Evolutionary conservation across 2,888 invertebrate genomes (phyloP).

Genomic region (Diachrysia chrysitis): DNA sequence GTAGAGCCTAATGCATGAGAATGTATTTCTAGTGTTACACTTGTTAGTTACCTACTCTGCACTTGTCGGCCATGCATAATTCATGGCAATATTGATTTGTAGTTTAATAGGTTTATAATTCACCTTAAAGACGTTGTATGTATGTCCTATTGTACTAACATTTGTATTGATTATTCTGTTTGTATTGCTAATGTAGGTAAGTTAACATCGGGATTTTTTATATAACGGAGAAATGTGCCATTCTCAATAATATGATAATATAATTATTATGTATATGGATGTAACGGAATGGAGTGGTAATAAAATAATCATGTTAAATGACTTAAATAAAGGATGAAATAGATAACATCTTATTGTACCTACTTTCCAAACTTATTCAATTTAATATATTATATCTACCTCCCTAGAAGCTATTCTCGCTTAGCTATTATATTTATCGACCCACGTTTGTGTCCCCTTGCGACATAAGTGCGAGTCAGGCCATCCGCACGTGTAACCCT

Average conservation of each 20-base stretch:
- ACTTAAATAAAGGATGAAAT: not conserved
- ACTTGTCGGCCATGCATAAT: not conserved
- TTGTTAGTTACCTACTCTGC: not conserved
- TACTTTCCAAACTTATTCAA: not conserved
- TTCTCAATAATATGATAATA: not conserved
- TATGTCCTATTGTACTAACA: not conserved
- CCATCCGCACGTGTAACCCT: not conserved
- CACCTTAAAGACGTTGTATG: not conserved
- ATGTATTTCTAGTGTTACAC: too few relatives aligned
- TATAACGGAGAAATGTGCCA: not conserved
- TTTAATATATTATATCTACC: not conserved
- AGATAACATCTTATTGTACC: not conserved
- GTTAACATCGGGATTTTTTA: not conserved
- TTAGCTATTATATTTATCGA: not conserved
- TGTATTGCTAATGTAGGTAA: not conserved
- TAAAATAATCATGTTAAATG: conserved; percentile 1
- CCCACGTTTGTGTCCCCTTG: not conserved
- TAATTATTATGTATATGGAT: not conserved
- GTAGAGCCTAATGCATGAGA: too few relatives aligned
- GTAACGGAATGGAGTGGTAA: not conserved
- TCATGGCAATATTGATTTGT: not conserved
- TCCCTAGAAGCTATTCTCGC: not conserved
- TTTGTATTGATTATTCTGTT: not conserved
- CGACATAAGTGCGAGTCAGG: not conserved
- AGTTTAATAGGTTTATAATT: not conserved